A percentile compares a stretch with the other conserved stretches of the same genome.
These are phyloP conservation scores for Bagarius yarrelli DNA, from an alignment of 2,113 vertebrate genomes.

Conservation along the genomic window DNA sequence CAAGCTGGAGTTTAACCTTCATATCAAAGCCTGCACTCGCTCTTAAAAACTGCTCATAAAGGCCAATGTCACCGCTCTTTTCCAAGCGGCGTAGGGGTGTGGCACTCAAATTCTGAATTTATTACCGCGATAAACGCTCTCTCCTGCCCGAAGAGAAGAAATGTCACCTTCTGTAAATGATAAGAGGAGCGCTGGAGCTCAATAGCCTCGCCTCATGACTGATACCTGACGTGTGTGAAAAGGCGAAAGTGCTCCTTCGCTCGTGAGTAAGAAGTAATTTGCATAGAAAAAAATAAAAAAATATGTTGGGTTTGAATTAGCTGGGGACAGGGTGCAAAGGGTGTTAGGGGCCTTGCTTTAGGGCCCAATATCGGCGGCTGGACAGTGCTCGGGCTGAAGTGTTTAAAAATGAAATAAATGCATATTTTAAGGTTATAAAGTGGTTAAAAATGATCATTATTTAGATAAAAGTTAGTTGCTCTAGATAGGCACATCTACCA, in stretches of 20 bases:
- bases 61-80: neutral
- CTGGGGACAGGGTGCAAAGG: too few relatives aligned
- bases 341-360: too few relatives aligned
- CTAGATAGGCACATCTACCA: too few relatives aligned
- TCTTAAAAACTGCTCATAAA: neutral
- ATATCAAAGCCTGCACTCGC: too few relatives aligned
- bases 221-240: neutral
- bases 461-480: too few relatives aligned
- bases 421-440: too few relatives aligned
- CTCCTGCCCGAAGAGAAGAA: neutral
- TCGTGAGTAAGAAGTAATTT: neutral
- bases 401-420: too few relatives aligned
- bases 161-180: constrained; percentile 5
- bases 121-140: neutral
- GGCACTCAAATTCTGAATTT: constrained; percentile 6
- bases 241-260: neutral
- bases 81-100: neutral
- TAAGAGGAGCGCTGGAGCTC: neutral
- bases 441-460: too few relatives aligned
- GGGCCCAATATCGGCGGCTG: too few relatives aligned
- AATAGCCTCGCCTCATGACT: neutral
- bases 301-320: too few relatives aligned
- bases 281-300: too few relatives aligned
- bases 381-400: too few relatives aligned
- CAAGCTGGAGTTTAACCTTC: neutral